Percentiles rank a stretch among this genome's conserved stretches.
Conservation (phyloP, 1,140 invertebrate species). For the Matsumurasca onukii region DNA sequence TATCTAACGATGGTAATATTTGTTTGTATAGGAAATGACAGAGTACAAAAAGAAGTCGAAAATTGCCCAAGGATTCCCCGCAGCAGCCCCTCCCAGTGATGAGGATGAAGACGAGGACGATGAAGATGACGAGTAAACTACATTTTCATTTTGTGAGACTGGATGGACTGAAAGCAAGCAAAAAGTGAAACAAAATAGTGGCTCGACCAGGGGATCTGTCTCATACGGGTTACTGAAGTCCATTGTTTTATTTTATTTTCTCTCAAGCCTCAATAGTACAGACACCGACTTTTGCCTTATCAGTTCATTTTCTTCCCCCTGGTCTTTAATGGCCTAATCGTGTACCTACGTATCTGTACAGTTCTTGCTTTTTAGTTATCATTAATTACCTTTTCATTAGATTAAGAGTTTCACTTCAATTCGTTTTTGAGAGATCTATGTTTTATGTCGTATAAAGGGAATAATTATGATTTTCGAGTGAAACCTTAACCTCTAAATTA, state of each 20-base stretch:
- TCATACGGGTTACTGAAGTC: too few species aligned
- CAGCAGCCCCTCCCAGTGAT: slow-evolving; percentile 52
- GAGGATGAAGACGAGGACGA: slow-evolving; percentile 56
- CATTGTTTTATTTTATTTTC: too few species aligned
- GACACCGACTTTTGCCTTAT: slow-evolving; percentile 15
- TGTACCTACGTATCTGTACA: not conserved
- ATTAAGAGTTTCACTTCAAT: slow-evolving; percentile 2
- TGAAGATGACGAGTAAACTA: slow-evolving; percentile 34
- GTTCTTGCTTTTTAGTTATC: not conserved
- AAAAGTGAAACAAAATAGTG: too few species aligned
- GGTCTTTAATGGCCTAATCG: not conserved
- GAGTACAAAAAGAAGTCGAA: slow-evolving; percentile 77
- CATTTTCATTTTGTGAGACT: too few species aligned
- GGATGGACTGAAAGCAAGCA: too few species aligned
- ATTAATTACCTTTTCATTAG: slow-evolving; percentile 16
- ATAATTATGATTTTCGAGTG: too few species aligned
- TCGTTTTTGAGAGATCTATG: not conserved
- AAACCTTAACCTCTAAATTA: too few species aligned
- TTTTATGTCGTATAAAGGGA: too few species aligned
- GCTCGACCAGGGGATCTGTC: too few species aligned
- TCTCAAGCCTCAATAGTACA: slow-evolving; percentile 3
- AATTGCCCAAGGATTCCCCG: slow-evolving; percentile 51
- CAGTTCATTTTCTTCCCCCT: slow-evolving; percentile 5
- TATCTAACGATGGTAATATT: too few species aligned
- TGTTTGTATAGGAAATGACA: slow-evolving; percentile 68